Base-by-base conservation (phyloP, 2,797 vertebrate species). In the Leptoclinus maculatus region DNA sequence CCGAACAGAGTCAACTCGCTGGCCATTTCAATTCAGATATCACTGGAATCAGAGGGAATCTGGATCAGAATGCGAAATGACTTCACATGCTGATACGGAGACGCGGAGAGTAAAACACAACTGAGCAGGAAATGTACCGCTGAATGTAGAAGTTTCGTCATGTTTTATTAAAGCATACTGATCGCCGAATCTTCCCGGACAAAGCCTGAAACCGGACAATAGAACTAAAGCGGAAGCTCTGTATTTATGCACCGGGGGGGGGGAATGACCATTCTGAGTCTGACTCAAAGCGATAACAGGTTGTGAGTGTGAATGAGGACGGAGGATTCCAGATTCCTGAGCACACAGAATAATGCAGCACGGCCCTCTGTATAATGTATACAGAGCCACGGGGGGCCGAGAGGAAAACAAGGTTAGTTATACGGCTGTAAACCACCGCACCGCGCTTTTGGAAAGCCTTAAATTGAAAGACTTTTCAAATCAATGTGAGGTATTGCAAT, bases 21-120 rank as follows among this genome's bases (percentile, higher is more conserved):
- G 58, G 59, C 65, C 53, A 66, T 83, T 83, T 78, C 77, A 62
- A 69, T 74, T 65, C 75, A 66, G 87, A 49, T 68, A 82, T 86
- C 71, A 32, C 8, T 12, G 14, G 63, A 79, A 80, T 78, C 79
- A 65, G 64, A 64, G 0, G 4, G 21, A 59, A 84, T 66, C 54
- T 58, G 66, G 70, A 74, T 56, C 41, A 43, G 83, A 84, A 87
- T 83, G 64, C 72, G 49, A 57, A 83, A 83, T 34, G 23, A 67
- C 23, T 27, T 21, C 38, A 43, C 32, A 19, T 19, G 12, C 25
- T 3, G 38, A 23, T 36, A 21, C 43, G 14, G 21, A 27, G 51
- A 41, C 17, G 21, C 21, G 47, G 21, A 11, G 47, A 1, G n/a
- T 49, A 66, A 67, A 71, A 47, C 25, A 54, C 4, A 57, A 3